Conservation (phyloP, 2,888 invertebrate species). For the Lithophane ornitopus region DNA sequence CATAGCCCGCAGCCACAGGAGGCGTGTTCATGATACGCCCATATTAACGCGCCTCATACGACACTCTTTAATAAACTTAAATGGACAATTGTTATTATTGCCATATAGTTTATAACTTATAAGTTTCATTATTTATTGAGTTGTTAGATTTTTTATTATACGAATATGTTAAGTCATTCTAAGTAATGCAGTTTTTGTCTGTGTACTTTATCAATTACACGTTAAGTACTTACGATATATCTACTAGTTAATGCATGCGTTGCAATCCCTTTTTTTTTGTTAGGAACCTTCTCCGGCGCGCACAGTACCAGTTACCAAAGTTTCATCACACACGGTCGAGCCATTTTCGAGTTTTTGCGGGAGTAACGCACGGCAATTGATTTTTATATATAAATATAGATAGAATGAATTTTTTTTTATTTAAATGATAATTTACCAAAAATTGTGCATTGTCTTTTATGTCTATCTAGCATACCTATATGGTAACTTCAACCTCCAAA, state of each 20-base stretch:
- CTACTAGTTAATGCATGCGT: no score
- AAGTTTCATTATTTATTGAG: conserved; percentile 10
- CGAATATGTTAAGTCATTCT: conserved; percentile 18
- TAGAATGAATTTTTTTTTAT: not conserved
- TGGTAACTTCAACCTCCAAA: not conserved
- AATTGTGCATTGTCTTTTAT: not conserved
- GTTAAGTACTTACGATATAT: no score
- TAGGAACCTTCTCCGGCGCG: no score
- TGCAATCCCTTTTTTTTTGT: no score
- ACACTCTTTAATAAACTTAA: conserved; percentile 72
- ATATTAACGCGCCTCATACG: conserved; percentile 64
- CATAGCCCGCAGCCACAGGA: conserved; percentile 77
- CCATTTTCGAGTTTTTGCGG: no score
- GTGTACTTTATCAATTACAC: not conserved
- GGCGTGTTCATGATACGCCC: conserved; percentile 81
- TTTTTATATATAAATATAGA: no score
- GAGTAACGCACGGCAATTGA: no score
- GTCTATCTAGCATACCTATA: no score
- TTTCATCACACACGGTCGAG: no score
- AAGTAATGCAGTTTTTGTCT: conserved; percentile 15
- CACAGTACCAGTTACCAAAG: no score
- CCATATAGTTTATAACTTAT: not conserved
- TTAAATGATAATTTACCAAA: not conserved
- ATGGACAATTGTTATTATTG: conserved; percentile 45
- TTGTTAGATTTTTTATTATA: conserved; percentile 9